Conservation (phyloP, 2,888 invertebrate genomes). For the Tipula helvola region DNA sequence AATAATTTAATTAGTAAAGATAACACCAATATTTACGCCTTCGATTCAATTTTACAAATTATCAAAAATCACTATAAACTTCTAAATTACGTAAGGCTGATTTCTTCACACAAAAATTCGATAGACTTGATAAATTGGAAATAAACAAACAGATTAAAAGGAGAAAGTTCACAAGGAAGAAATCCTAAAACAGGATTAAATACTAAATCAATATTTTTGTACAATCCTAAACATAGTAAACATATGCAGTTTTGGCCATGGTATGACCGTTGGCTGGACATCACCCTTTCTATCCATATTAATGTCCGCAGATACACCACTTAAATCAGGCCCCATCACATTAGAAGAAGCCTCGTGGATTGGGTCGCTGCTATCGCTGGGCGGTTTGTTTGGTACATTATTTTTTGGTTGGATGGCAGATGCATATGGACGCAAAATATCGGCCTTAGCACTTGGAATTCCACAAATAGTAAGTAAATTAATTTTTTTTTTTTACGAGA, state of each 20-base stretch:
- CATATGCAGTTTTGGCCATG: slow-evolving; percentile 29
- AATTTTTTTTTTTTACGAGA: not conserved
- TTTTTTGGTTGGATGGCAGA: slow-evolving; percentile 30
- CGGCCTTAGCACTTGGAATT: slow-evolving; percentile 20
- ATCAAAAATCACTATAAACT: no score
- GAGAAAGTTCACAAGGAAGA: no score
- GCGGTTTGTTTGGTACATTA: slow-evolving; percentile 28
- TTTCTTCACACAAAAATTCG: no score
- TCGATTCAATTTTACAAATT: no score
- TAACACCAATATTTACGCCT: no score
- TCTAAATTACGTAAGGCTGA: no score
- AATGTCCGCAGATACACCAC: slow-evolving; percentile 23
- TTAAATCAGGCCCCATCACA: slow-evolving; percentile 26
- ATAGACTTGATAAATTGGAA: no score
- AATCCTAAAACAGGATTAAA: no score
- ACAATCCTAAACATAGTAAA: slow-evolving; percentile 21
- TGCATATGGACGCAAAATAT: slow-evolving; percentile 26
- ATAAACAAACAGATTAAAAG: no score
- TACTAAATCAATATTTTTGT: not conserved
- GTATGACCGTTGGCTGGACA: slow-evolving; percentile 30
- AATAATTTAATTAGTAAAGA: no score
- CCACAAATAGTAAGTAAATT: not conserved
- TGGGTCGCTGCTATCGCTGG: slow-evolving; percentile 28
- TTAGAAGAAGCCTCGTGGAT: slow-evolving; percentile 29
- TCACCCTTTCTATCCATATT: slow-evolving; percentile 29